Evolutionary conservation across 2,113 vertebrate genomes (phyloP).

Genomic region (Ptychochromis oligacanthus): DNA sequence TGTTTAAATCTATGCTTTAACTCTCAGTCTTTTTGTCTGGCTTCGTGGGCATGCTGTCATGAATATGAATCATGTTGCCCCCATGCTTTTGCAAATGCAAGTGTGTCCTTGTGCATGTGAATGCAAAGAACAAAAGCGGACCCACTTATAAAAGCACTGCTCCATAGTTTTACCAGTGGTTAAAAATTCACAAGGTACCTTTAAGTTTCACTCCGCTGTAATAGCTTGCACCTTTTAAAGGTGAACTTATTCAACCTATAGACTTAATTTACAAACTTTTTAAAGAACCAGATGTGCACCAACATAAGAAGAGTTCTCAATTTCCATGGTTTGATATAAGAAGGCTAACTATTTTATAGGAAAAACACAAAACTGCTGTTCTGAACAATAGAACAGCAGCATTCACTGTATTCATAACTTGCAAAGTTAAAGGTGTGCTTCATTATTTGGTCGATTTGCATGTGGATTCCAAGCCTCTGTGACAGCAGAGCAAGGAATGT

Average conservation of each 20-base stretch:
- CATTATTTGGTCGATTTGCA: conserved; percentile 35
- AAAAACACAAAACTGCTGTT: conserved; percentile 36
- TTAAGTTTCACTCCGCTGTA: background rate
- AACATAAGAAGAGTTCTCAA: background rate
- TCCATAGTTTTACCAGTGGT: background rate
- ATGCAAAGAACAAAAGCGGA: background rate
- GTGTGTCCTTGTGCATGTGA: background rate
- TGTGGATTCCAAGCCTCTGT: conserved; percentile 44
- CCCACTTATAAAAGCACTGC: background rate
- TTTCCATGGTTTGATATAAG: background rate
- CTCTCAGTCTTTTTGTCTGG: background rate
- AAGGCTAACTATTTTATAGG: conserved; percentile 20
- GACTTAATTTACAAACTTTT: conserved; percentile 4
- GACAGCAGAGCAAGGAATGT: conserved; percentile 24
- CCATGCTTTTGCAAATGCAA: background rate
- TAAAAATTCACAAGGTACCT: background rate
- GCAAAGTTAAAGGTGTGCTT: conserved; percentile 41
- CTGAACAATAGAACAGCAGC: conserved; percentile 20
- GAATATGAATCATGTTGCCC: background rate
- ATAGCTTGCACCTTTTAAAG: conserved; percentile 17
- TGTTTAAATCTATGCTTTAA: background rate
- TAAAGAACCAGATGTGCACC: conserved; percentile 3
- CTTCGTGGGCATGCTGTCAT: background rate
- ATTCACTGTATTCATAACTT: conserved; percentile 17
- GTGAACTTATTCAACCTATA: background rate